Evolutionary conservation across 2,797 vertebrate genomes (phyloP), one percentile per base, ranked within the genome.

Genomic region (Notolabrus celidotus): DNA sequence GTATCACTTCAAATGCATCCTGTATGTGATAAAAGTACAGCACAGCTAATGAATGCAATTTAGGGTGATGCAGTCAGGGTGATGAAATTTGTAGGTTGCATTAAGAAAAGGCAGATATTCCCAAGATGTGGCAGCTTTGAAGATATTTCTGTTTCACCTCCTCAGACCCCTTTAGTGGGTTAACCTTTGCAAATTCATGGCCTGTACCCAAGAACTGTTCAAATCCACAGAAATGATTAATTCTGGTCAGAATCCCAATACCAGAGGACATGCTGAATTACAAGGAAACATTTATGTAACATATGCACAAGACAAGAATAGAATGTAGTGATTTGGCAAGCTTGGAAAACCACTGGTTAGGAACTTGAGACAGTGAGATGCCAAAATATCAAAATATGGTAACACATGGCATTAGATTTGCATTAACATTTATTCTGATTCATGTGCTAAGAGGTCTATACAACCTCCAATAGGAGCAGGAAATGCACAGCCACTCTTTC

Each of bases 21-120:
- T 27, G 54, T 57, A 64, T 61, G 45, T 69, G 65, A 72, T 47
- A 74, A n/a, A 83, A 73, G 52, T 23, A n/a, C 29, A 29, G 66
- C 55, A 67, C 66, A 57, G 58, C 71, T 79, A 80, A 80, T 76
- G 59, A 50, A 74, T 20, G 50, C 68, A 87, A 81, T 84, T 79
- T 84, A 31, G 68, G n/a, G n/a, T n/a, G n/a, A 59, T 68, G 54
- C 7, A 43, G 60, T 39, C 39, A 42, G 47, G 29, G 29, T 58
- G 42, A 67, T 45, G 31, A 23, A 63, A 79, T 80, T 66, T 71
- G 34, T 19, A 59, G 52, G 59, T 62, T 11, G 11, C 36, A 29
- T 42, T 55, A 45, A 62, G 47, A 69, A 76, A 80, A 79, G 43
- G 57, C 59, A 80, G 54, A 66, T 49, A 38, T 64, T 56, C 20